A percentile compares a stretch with the other conserved stretches of the same genome.
phyloP scores from a whole-genome alignment of 2,888 invertebrate genomes.

The Rhamnusium bicolor region DNA sequence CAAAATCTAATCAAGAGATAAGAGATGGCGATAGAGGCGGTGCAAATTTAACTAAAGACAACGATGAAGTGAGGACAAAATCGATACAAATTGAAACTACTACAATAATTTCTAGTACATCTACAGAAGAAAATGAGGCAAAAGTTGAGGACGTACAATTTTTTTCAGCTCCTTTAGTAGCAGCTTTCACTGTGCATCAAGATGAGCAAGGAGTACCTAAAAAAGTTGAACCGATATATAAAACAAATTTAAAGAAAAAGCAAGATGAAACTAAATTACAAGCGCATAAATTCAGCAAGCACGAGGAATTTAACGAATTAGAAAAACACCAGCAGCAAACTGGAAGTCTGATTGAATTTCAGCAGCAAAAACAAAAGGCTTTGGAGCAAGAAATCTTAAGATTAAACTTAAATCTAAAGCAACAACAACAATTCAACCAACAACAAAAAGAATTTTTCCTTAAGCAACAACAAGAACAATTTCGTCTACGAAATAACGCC shows the following conservation, averaged over 20 bases:
- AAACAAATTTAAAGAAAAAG: conserved; percentile 59
- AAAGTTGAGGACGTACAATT: conserved; percentile 84
- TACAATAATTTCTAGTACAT: conserved; percentile 74
- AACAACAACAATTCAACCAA: too few species aligned
- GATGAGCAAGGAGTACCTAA: conserved; percentile 86
- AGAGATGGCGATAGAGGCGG: neutral
- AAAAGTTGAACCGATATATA: conserved; percentile 83
- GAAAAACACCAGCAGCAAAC: conserved; percentile 49
- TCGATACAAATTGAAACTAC: conserved; percentile 48
- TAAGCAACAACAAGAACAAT: conserved; percentile 65
- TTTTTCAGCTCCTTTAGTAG: conserved; percentile 85
- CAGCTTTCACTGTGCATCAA: conserved; percentile 89
- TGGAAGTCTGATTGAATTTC: conserved; percentile 69
- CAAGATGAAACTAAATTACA: neutral
- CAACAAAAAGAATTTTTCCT: too few species aligned
- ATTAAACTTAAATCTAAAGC: too few species aligned
- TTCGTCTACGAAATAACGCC: conserved; percentile 68
- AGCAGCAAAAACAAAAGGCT: conserved; percentile 67
- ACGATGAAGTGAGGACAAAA: conserved; percentile 36
- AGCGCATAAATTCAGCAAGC: conserved; percentile 43
- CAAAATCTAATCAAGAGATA: conserved; percentile 36
- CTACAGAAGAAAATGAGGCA: conserved; percentile 79
- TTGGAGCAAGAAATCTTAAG: too few species aligned
- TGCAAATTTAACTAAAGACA: too few species aligned
- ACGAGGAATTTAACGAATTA: conserved; percentile 42